Evolutionary conservation across 1,140 invertebrate species (phyloP).

Genomic region (Atta colombica): DNA sequence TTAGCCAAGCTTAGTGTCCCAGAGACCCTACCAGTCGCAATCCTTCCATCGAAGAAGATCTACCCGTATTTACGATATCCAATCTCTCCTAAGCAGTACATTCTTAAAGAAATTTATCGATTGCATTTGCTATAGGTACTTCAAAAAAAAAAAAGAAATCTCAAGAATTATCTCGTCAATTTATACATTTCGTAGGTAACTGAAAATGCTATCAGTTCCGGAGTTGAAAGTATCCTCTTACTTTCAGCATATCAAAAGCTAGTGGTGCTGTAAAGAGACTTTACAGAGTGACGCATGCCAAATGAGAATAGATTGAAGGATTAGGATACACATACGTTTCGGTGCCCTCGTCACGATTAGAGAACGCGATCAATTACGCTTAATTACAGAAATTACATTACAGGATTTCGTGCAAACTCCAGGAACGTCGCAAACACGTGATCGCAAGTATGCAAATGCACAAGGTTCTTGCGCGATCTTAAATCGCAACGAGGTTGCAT

Average conservation of each 20-base stretch:
- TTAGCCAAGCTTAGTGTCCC: constrained; percentile 76
- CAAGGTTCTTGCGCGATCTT: constrained; percentile 26
- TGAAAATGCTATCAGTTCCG: background rate
- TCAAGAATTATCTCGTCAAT: constrained; percentile 8
- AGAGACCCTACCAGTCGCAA: constrained; percentile 14
- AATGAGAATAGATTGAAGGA: constrained; percentile 40
- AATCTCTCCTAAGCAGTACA: background rate
- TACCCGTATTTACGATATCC: constrained; percentile 13
- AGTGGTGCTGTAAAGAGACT: background rate
- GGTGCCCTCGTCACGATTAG: constrained; percentile 32
- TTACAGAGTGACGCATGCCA: background rate
- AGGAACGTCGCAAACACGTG: constrained; percentile 27
- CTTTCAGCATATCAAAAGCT: background rate
- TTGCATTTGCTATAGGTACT: background rate
- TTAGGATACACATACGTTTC: constrained; percentile 23
- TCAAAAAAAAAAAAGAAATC: background rate
- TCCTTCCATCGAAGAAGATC: constrained; percentile 46
- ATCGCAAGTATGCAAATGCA: constrained; percentile 46
- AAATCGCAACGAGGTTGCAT: constrained; percentile 19
- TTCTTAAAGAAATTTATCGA: constrained; percentile 1
- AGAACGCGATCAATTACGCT: constrained; percentile 49
- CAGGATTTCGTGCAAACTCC: constrained; percentile 21
- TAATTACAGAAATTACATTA: constrained; percentile 54
- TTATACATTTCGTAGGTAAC: constrained; percentile 7
- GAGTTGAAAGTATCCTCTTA: background rate